Conservation (phyloP, 2,888 invertebrate genomes). For the Acanthoscelides obtectus region DNA sequence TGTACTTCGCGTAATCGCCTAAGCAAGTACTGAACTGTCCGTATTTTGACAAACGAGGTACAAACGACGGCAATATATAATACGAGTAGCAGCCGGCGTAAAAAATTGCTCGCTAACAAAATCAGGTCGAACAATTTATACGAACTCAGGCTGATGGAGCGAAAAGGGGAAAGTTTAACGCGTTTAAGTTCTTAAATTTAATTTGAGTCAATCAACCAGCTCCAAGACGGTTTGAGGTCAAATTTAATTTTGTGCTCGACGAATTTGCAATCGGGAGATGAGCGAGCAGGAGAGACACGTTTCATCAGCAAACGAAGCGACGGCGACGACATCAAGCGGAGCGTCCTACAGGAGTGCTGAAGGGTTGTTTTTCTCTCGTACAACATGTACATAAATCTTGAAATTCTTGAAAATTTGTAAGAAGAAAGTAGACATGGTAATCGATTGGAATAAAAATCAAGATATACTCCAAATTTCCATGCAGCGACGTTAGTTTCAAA, state of each 20-base stretch:
- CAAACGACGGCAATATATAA: conserved; percentile 25
- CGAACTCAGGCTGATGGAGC: conserved; percentile 44
- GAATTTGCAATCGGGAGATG: conserved; percentile 31
- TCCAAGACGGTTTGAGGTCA: conserved; percentile 45
- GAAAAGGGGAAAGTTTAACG: conserved; percentile 46
- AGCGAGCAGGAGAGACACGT: conserved; percentile 13
- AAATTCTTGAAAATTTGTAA: too few species aligned
- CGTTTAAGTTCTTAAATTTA: conserved; percentile 49
- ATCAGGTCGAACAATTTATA: conserved; percentile 41
- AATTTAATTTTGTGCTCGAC: conserved; percentile 46
- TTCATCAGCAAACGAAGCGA: conserved; percentile 14
- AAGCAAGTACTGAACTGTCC: neutral
- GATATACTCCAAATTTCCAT: too few species aligned
- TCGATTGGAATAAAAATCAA: too few species aligned
- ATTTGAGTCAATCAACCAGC: conserved; percentile 49
- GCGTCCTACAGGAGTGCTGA: too few species aligned
- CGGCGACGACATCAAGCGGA: too few species aligned
- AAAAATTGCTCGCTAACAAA: conserved; percentile 38
- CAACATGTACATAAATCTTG: too few species aligned
- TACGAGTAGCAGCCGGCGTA: conserved; percentile 18
- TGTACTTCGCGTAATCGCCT: neutral
- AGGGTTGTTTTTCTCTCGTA: too few species aligned
- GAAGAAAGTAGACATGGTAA: too few species aligned
- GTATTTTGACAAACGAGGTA: neutral
- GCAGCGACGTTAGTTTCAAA: too few species aligned